Conservation (phyloP, 2,113 vertebrate species). For the Stigmatopora argus region DNA sequence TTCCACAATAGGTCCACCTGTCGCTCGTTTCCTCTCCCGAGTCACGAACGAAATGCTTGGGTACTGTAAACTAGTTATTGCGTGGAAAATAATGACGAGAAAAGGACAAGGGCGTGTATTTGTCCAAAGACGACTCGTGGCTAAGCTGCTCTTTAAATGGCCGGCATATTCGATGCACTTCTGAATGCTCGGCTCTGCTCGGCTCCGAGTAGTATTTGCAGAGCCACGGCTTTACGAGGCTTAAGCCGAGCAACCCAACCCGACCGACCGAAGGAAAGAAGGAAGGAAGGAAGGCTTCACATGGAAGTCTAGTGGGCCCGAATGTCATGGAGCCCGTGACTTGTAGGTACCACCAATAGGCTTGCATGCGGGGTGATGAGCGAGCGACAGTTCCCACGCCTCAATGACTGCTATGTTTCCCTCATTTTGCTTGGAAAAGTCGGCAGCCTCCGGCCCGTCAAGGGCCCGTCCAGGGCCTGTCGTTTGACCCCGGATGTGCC, state of each 20-base stretch:
- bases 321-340: background rate
- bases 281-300: constrained; percentile 21
- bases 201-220: constrained; percentile 9
- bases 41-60: background rate
- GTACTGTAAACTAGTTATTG: background rate
- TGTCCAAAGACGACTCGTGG: too few relatives aligned
- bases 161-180: constrained; percentile 1
- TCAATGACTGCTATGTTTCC: too few relatives aligned
- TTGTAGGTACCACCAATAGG: too few relatives aligned
- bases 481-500: background rate
- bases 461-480: background rate
- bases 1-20: constrained; percentile 21
- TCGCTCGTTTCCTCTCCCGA: background rate
- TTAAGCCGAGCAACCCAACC: constrained; percentile 22
- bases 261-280: background rate
- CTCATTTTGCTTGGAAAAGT: background rate
- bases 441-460: background rate
- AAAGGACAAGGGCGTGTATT: background rate
- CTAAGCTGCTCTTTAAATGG: background rate
- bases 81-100: background rate
- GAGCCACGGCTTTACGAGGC: background rate
- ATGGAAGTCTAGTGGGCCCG: constrained; percentile 19
- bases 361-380: too few relatives aligned
- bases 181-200: background rate
- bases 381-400: too few relatives aligned